Evolutionary conservation across 2,888 invertebrate species (phyloP), one percentile per base, ranked within the genome.

Genomic region (Nymphalis c-album): DNA sequence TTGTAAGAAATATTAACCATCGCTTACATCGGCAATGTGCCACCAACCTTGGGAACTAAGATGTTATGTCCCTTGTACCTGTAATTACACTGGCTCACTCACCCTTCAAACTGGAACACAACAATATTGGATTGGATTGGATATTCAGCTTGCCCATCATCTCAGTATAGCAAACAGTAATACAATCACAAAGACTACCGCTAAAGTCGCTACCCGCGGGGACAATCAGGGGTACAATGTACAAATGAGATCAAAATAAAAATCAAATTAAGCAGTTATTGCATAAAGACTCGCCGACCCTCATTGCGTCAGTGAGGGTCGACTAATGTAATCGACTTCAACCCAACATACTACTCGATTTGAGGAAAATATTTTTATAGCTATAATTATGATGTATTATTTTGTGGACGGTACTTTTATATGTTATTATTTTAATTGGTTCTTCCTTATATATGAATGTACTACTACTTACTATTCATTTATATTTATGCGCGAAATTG

Each of bases 211-310:
- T 63, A 69, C 72, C 80, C 82, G 74, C 73, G 75, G 74, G 82
- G 76, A 81, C 84, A 88, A 85, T 86, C 85, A 85, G 80, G 79
- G 76, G 75, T 67, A 71, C 73, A 18, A 61, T 31, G 76, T 73
- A 78, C 82, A 84, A 88, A 90, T 79, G 79, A 81, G 90, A 90
- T 90, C 88, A 88, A 85, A 88, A 88, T 88, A 86, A 86, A 75
- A 77, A 77, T 77, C 73, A 72, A 76, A 77, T 77, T 77, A 77
- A 69, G 67, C 67, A 73, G 68, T 74, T 75, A 75, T 73, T 73
- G 74, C 75, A 90, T 90, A 75, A 74, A 73, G 69, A 64, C 71
- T 70, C 70, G 59, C 64, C 64, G 67, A 63, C 61, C 69, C 67
- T 68, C 83, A 77, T 70, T 63, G 70, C 85, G 86, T 88, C 88